Percentiles rank a stretch among this genome's conserved stretches.
These are phyloP conservation scores for Natator depressus DNA, from an alignment of 2,113 vertebrate species.

Conservation along the genomic window DNA sequence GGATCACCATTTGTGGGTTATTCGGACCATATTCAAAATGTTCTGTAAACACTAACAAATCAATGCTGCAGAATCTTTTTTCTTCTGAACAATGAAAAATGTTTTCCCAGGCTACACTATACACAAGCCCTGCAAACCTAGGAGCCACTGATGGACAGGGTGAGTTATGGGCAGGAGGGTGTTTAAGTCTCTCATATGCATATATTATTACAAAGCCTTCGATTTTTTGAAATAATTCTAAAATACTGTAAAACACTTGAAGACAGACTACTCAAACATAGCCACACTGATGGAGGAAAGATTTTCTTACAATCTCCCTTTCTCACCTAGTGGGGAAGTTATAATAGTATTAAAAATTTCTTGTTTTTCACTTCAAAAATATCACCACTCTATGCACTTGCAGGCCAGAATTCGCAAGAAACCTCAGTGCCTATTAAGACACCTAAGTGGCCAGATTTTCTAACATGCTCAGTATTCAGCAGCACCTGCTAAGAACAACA, in stretches of 20 bases:
- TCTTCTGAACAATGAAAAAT: not conserved
- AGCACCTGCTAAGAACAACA: not conserved
- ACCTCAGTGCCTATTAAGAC: not conserved
- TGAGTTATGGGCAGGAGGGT: fast-evolving
- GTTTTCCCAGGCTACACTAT: not conserved
- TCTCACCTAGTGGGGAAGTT: not conserved
- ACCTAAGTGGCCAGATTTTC: not conserved
- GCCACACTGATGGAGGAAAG: not conserved
- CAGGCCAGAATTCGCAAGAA: not conserved
- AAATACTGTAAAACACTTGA: fast-evolving
- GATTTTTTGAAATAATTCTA: not conserved
- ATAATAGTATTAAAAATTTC: not conserved
- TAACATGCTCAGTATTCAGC: not conserved
- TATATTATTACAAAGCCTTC: fast-evolving
- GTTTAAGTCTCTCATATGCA: not conserved
- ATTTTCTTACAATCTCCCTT: not conserved
- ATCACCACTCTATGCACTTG: not conserved
- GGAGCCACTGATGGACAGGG: not conserved
- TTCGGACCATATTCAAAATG: constrained; percentile 13
- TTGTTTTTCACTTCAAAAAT: not conserved
- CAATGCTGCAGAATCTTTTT: not conserved
- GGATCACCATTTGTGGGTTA: not conserved
- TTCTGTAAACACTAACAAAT: not conserved
- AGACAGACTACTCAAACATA: not conserved
- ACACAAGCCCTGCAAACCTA: not conserved